These are phyloP conservation scores for Parauchenoglanis punctatus DNA, from an alignment of 2,797 vertebrate species.

Conservation along the genomic window DNA sequence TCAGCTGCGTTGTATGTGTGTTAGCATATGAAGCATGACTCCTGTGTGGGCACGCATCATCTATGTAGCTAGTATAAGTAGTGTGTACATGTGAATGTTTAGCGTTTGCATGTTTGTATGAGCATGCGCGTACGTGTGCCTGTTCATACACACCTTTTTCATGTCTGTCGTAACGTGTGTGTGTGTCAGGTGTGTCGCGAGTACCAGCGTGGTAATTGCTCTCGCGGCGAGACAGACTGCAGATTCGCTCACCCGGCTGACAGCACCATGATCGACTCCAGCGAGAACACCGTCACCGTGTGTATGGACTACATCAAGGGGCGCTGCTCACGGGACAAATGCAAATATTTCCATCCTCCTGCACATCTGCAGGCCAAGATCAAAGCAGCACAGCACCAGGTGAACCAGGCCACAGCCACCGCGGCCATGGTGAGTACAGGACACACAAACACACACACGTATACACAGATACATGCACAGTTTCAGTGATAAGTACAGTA, in stretches of 20 bases:
- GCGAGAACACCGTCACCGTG: conserved; percentile 97
- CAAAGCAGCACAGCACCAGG: conserved; percentile 98
- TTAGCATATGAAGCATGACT: background rate
- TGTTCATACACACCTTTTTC: background rate
- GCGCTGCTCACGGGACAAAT: conserved; percentile 97
- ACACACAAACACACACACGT: background rate
- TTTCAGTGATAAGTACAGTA: background rate
- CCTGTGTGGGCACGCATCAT: background rate
- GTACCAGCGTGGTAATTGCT: conserved; percentile 97
- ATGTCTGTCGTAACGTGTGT: background rate
- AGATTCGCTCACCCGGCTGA: conserved; percentile 94
- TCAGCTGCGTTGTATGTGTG: background rate
- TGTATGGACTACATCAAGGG: conserved; percentile 99
- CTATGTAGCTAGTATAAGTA: background rate
- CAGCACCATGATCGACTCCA: conserved; percentile 98
- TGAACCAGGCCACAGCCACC: conserved; percentile 96
- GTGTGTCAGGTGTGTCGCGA: conserved; percentile 89
- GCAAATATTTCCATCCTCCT: conserved; percentile 98
- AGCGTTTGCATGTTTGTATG: background rate
- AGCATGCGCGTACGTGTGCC: background rate
- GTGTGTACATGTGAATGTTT: background rate
- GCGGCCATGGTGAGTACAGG: conserved; percentile 93
- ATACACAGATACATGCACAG: conserved; percentile 4
- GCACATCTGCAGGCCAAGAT: conserved; percentile 99
- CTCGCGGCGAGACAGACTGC: conserved; percentile 94